These are phyloP conservation scores for Neomorphus geoffroyi DNA, from an alignment of 2,797 vertebrate genomes.

Conservation along the genomic window DNA sequence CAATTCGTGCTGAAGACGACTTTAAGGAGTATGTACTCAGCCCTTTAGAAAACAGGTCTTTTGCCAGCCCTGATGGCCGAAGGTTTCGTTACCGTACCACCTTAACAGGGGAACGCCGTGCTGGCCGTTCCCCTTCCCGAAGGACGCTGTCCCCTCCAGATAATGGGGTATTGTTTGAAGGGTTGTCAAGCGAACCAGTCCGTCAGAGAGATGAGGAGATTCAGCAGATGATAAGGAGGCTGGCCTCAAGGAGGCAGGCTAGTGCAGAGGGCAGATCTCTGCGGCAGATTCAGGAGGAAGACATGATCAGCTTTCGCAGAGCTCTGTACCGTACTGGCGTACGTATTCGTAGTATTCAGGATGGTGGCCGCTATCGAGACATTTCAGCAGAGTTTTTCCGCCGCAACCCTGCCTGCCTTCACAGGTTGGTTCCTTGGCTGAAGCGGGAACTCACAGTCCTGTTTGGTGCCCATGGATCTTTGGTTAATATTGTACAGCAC, in stretches of 20 bases:
- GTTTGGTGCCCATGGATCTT: slow-evolving; percentile 88
- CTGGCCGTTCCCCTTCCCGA: slow-evolving; percentile 38
- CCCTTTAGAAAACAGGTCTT: slow-evolving; percentile 82
- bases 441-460: slow-evolving; percentile 90
- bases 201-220: slow-evolving; percentile 78
- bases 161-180: slow-evolving; percentile 88
- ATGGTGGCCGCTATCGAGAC: slow-evolving; percentile 89
- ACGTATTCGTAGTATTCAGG: slow-evolving; percentile 84
- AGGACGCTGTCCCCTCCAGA: slow-evolving; percentile 82
- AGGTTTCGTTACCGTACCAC: slow-evolving; percentile 92
- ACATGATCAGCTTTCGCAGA: slow-evolving; percentile 90
- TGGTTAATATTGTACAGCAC: slow-evolving; percentile 92
- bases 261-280: slow-evolving; percentile 80
- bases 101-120: slow-evolving; percentile 79
- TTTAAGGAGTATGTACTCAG: slow-evolving; percentile 88
- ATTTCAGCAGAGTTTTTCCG: slow-evolving; percentile 91
- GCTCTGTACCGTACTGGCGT: slow-evolving; percentile 88
- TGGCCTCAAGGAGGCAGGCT: slow-evolving; percentile 81
- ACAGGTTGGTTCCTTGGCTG: slow-evolving; percentile 91
- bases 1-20: slow-evolving; percentile 89
- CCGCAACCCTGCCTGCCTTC: slow-evolving; percentile 92
- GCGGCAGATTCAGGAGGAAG: slow-evolving; percentile 83
- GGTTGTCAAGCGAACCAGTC: slow-evolving; percentile 57
- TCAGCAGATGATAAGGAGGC: slow-evolving; percentile 81
- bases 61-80: slow-evolving; percentile 82